Evolutionary conservation across 2,797 vertebrate species (phyloP).

Genomic region (Schizopygopsis malacanthus): DNA sequence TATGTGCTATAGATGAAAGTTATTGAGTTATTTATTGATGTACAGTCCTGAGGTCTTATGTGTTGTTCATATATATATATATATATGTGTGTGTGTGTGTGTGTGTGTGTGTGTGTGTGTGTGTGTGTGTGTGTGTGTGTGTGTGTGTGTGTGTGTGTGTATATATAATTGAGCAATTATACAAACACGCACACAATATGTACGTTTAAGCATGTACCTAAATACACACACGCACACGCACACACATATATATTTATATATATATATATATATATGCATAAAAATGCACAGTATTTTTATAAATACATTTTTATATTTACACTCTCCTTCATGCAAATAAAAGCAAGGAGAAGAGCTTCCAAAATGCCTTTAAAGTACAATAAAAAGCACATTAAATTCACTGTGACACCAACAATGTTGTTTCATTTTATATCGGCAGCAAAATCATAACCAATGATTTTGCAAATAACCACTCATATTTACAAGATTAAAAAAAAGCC

Average conservation of each 20-base stretch:
- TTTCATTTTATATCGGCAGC: neutral
- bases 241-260: neutral
- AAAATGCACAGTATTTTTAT: neutral
- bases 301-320: neutral
- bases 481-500: neutral
- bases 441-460: neutral
- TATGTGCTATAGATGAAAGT: too few species aligned
- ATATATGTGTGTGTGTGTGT: too few species aligned
- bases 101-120: too few species aligned
- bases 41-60: too few species aligned
- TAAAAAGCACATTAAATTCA: neutral
- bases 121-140: too few species aligned
- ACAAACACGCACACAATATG: too few species aligned
- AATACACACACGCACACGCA: too few species aligned
- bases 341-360: neutral
- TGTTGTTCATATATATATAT: too few species aligned
- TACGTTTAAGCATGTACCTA: neutral
- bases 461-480: neutral
- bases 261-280: neutral
- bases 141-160: too few species aligned
- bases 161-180: too few species aligned
- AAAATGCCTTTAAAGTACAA: neutral
- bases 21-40: too few species aligned
- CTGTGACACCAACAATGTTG: neutral
- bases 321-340: neutral